Base-by-base conservation (phyloP, 2,113 vertebrate species). In the Ciconia stormi region DNA sequence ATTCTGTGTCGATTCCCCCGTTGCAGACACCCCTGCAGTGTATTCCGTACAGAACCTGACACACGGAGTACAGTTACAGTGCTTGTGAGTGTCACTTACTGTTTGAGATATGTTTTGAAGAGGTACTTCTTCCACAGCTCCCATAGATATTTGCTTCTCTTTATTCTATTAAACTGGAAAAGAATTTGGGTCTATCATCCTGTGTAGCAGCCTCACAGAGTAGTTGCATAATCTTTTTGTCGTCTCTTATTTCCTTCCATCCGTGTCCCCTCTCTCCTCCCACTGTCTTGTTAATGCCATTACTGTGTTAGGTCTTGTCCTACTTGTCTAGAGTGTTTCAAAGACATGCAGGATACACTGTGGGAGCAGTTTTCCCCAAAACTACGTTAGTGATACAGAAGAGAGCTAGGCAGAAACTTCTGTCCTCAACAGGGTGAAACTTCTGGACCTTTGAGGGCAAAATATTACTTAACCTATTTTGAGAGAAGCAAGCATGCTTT, bases 1-100 rank as follows among this genome's bases (percentile, higher is more conserved):
- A 1, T 49, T 17, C 83, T 8, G 4, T 8, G 32, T 7, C 0
- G 0, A 1, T 56, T 22, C 32, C 16, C 20, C 20, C 1, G 0
- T 23, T 72, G 65, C 70, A 40, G 18, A 9, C 44, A 21, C 19
- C 16, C 47, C 34, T 20, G 56, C 50, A 9, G 46, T 6, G 18
- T 5, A 1, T 46, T 44, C 65, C 26, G 1, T 6, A 17, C 58
- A 1, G 53, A 34, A 18, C 71, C 52, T 38, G 76, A 1, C 55
- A 16, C 47, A 7, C 5, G 0, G 47, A 40, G 53, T 36, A 26
- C 40, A 1, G 46, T 79, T 19, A 4, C 27, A 9, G 46, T 4
- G 40, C 38, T 36, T n/a, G 12, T 16, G 40, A 26, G 18, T 7
- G 2, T 47, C 25, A 4, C 38, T 76, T 30, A 3, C 18, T 40